Conservation (phyloP, 2,797 vertebrate genomes). For the Enteromius mattozi region DNA sequence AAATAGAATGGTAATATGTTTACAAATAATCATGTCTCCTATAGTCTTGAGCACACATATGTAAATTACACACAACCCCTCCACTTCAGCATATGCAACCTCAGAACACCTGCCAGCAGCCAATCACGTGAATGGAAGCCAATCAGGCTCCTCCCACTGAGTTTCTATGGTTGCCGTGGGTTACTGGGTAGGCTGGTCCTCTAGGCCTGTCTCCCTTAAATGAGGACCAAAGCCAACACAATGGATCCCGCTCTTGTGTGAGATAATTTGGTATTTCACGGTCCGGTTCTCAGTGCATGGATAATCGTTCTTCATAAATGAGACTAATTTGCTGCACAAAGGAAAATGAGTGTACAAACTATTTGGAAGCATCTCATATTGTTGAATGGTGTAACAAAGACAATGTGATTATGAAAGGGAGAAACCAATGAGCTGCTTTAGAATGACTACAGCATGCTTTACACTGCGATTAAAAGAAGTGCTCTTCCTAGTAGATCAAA, state of each 20-base stretch:
- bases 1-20: neutral
- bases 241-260: neutral
- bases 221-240: constrained; percentile 20
- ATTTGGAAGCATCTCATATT: neutral
- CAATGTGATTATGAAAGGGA: neutral
- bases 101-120: constrained; percentile 63
- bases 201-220: neutral
- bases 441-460: neutral
- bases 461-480: neutral
- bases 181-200: constrained; percentile 34
- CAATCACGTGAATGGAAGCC: constrained; percentile 51
- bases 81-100: constrained; percentile 52
- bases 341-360: neutral
- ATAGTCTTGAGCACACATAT: constrained; percentile 13
- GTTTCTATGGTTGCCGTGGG: constrained; percentile 59
- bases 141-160: constrained; percentile 51
- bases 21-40: neutral
- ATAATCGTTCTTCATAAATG: constrained; percentile 19
- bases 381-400: neutral
- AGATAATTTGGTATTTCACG: constrained; percentile 35
- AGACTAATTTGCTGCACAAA: neutral
- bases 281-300: neutral
- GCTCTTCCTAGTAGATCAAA: neutral
- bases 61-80: constrained; percentile 19
- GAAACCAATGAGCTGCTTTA: neutral